Conservation (phyloP, 2,888 invertebrate species). For the Drosophila phalerata region DNA sequence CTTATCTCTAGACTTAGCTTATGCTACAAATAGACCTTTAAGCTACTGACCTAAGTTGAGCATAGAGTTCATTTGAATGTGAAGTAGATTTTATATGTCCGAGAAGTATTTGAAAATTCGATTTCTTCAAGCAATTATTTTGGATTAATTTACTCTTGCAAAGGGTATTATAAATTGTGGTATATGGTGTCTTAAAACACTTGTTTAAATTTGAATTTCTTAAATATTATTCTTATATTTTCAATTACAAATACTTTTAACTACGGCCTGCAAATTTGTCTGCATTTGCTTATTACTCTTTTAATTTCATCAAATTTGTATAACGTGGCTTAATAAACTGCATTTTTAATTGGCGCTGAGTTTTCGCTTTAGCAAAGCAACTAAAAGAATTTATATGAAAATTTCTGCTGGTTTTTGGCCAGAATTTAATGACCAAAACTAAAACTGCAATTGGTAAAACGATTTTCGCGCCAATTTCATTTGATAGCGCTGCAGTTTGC, state of each 20-base stretch:
- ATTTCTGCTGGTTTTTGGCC: slow-evolving; percentile 37
- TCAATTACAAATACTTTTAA: no score
- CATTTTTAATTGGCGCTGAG: slow-evolving; percentile 39
- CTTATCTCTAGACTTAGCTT: slow-evolving; percentile 1
- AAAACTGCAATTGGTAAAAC: slow-evolving; percentile 76
- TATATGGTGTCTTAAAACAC: not conserved
- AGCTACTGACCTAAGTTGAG: not conserved
- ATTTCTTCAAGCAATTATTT: not conserved
- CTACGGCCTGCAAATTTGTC: not conserved
- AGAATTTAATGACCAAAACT: slow-evolving; percentile 68
- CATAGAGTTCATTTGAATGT: not conserved
- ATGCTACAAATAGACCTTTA: not conserved
- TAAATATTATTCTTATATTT: no score
- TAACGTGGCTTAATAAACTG: slow-evolving; percentile 32
- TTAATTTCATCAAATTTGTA: slow-evolving; percentile 25
- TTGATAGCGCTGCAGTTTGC: slow-evolving; percentile 64
- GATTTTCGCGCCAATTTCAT: slow-evolving; percentile 78
- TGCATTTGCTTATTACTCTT: slow-evolving; percentile 14
- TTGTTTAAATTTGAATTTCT: not conserved
- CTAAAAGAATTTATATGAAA: slow-evolving; percentile 35
- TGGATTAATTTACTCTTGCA: not conserved
- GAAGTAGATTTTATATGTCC: not conserved
- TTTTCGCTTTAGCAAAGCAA: slow-evolving; percentile 1
- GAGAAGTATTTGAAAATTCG: not conserved
- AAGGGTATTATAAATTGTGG: no score